Base-by-base conservation (phyloP, 1,140 invertebrate species). In the Amphibalanus amphitrite region DNA sequence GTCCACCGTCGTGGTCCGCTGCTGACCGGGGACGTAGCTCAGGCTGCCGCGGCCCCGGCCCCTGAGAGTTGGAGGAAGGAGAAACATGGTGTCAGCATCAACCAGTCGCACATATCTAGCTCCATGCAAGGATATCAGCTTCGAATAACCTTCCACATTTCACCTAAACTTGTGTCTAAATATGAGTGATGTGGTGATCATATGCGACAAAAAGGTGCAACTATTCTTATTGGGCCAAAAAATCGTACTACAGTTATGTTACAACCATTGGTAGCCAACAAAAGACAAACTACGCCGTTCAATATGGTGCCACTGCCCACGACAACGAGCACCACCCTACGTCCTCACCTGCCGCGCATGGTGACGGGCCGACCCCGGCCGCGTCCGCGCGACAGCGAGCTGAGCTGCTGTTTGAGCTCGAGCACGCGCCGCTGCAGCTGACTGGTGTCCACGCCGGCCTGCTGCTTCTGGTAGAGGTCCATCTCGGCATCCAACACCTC, bases 401-500 rank as follows among this genome's bases (percentile, higher is more conserved):
- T 73, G 3, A 77, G 78, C 26, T 81, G 80, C 69, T 86, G 86
- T 77, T 87, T 85, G n/a, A 93, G 80, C 74, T 91, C 89, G 1
- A 82, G 82, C 23, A 93, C 83, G 77, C 85, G 87, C 75, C 87
- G 87, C 71, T 87, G 84, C 47, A 93, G 78, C 73, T 89, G 88
- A 0, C 86, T 83, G 0, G 87, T 87, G 74, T 91, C 90, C 74
- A 87, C 72, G 0, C 89, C 89, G 76, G 87, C 87, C 77, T 90
- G 89, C 77, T 92, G 88, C 73, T 89, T 90, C 1, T 87, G 90
- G 77, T 92, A 91, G 71, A 93, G 82, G 79, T 95, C 92, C 74
- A 95, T 79, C 80, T 95, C 92, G 0, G 90, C 89, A 77, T 95
- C 92, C 26, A 95, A 80, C 67, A 95, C 87, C 78, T 93, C 90